Conservation (phyloP, 2,888 invertebrate species). For the Allophyes oxyacanthae region DNA sequence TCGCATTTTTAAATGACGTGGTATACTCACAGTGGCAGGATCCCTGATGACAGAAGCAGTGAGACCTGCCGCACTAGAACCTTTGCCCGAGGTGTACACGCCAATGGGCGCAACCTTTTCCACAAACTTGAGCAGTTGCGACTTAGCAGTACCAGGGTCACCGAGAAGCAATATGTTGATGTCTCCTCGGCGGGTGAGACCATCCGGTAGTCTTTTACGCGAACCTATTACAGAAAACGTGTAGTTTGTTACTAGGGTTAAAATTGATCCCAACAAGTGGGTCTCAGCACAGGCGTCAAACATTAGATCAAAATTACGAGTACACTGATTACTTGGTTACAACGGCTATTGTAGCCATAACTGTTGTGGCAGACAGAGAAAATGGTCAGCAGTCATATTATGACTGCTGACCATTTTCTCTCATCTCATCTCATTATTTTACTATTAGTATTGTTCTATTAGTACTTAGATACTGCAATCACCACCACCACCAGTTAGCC, state of each 20-base stretch:
- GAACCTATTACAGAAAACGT: slow-evolving; percentile 85
- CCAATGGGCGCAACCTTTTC: slow-evolving; percentile 98
- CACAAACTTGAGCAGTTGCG: slow-evolving; percentile 98
- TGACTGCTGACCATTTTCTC: too few species aligned
- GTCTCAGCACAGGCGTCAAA: not conserved
- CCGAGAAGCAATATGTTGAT: slow-evolving; percentile 98
- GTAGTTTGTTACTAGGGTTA: too few species aligned
- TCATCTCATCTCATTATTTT: too few species aligned
- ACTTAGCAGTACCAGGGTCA: slow-evolving; percentile 99
- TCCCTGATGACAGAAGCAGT: slow-evolving; percentile 99
- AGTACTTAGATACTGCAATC: too few species aligned
- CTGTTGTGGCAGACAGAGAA: too few species aligned
- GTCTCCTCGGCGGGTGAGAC: slow-evolving; percentile 98
- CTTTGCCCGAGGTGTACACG: slow-evolving; percentile 99
- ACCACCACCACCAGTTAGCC: too few species aligned
- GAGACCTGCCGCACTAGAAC: slow-evolving; percentile 99
- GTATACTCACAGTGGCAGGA: slow-evolving; percentile 93
- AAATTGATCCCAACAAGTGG: not conserved
- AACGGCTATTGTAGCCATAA: not conserved
- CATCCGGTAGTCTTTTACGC: slow-evolving; percentile 97
- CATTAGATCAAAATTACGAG: not conserved
- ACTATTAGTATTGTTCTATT: too few species aligned
- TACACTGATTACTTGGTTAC: too few species aligned
- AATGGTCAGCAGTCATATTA: too few species aligned
- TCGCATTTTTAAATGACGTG: not conserved